Evolutionary conservation across 2,888 invertebrate genomes (phyloP).

Genomic region (Eristalinus sepulchralis): DNA sequence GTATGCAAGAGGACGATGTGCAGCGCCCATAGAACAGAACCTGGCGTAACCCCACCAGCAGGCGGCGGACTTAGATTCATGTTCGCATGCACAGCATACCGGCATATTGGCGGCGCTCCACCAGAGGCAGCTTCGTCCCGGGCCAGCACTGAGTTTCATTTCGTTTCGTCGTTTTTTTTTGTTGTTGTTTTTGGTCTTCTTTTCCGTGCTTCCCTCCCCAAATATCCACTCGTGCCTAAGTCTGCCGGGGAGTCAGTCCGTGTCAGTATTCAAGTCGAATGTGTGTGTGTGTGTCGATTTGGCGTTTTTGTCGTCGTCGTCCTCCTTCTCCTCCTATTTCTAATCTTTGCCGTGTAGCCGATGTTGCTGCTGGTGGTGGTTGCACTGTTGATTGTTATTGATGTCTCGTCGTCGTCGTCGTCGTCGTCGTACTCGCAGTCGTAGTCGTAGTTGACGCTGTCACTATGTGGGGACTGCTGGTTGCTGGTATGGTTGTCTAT

Average conservation of each 20-base stretch:
- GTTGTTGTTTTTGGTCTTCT: conserved; percentile 21
- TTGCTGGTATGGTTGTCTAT: conserved; percentile 51
- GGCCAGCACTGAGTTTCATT: conserved; percentile 4
- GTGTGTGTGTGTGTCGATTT: conserved; percentile 40
- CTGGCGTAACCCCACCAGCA: background rate
- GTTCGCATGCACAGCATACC: conserved; percentile 40
- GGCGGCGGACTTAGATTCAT: conserved; percentile 33
- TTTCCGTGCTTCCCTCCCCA: conserved; percentile 11
- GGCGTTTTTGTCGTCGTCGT: conserved; percentile 48
- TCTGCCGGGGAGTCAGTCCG: conserved; percentile 4
- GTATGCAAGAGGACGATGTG: conserved; percentile 47
- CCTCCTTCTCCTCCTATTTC: conserved; percentile 59
- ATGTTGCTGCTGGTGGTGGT: conserved; percentile 41
- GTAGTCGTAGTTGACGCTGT: conserved; percentile 20
- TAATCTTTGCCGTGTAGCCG: conserved; percentile 62
- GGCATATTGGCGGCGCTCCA: conserved; percentile 10
- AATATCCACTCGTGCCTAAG: conserved; percentile 8
- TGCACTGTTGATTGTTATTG: conserved; percentile 68
- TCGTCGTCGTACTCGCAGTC: background rate
- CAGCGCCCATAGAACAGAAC: background rate
- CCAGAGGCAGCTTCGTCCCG: conserved; percentile 12
- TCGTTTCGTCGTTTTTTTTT: background rate
- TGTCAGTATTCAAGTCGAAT: no score
- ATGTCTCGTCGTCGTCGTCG: conserved; percentile 63
- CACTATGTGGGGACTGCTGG: conserved; percentile 41